A percentile compares a stretch with the other conserved stretches of the same genome.
These are phyloP conservation scores for Anthrax anthrax DNA, from an alignment of 2,888 invertebrate genomes.

Conservation along the genomic window DNA sequence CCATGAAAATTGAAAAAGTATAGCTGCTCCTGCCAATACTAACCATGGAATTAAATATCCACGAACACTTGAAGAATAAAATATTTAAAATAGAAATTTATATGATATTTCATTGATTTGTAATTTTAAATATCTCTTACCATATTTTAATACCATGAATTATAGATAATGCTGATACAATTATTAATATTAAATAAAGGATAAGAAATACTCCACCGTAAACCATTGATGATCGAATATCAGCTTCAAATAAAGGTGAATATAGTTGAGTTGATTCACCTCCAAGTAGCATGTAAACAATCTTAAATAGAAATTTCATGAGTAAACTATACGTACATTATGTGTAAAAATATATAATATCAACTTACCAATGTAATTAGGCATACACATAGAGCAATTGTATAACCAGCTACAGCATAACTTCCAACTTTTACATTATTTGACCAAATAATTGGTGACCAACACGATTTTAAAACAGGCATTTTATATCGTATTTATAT, in stretches of 20 bases:
- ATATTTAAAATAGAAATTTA: not conserved
- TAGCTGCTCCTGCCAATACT: constrained; percentile 48
- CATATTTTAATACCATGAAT: constrained; percentile 28
- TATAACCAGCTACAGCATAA: constrained; percentile 65
- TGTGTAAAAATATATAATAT: not conserved
- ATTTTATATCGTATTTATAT: no score
- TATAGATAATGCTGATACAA: constrained; percentile 40
- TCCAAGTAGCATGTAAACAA: constrained; percentile 65
- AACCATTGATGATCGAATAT: constrained; percentile 57
- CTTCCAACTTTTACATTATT: constrained; percentile 62
- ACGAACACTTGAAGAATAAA: constrained; percentile 44
- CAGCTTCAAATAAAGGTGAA: constrained; percentile 79
- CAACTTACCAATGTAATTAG: constrained; percentile 45
- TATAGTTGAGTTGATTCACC: constrained; percentile 81
- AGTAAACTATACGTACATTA: not conserved
- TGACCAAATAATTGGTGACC: constrained; percentile 82
- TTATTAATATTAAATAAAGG: constrained; percentile 25
- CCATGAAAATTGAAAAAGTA: constrained; percentile 61
- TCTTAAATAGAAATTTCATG: constrained; percentile 28
- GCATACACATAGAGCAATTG: constrained; percentile 56
- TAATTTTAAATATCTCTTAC: constrained; percentile 14
- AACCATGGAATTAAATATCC: constrained; percentile 77
- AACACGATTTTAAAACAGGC: constrained; percentile 62
- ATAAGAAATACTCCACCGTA: constrained; percentile 43
- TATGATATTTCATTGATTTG: not conserved